Conservation (phyloP, 2,113 vertebrate species). For the Scalopus aquaticus region DNA sequence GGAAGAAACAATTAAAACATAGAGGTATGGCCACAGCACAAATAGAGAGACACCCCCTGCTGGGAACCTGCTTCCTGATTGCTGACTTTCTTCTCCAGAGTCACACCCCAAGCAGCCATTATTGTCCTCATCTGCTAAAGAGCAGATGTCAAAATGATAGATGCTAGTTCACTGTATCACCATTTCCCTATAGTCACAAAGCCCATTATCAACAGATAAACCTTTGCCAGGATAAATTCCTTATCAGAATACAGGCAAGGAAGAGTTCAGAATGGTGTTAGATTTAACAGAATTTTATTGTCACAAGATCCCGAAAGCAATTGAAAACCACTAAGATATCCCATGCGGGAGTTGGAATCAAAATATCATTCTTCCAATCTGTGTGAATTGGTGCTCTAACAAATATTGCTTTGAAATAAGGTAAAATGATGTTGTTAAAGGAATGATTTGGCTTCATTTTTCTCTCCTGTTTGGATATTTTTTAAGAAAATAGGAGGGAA, state of each 20-base stretch:
- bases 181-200: slow-evolving; percentile 71
- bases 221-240: slow-evolving; percentile 67
- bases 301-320: slow-evolving; percentile 63
- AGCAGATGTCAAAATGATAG: slow-evolving; percentile 71
- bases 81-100: slow-evolving; percentile 30
- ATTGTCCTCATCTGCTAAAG: slow-evolving; percentile 67
- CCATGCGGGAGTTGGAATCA: slow-evolving; percentile 34
- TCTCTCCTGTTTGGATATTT: background rate
- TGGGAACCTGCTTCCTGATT: background rate
- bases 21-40: background rate
- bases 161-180: slow-evolving; percentile 63
- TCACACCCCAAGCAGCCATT: slow-evolving; percentile 59
- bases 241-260: slow-evolving; percentile 73
- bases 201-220: slow-evolving; percentile 79
- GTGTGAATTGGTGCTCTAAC: background rate
- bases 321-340: slow-evolving; percentile 27
- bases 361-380: slow-evolving; percentile 52
- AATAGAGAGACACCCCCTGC: background rate
- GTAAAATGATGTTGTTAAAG: slow-evolving; percentile 37
- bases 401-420: slow-evolving; percentile 55
- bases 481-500: background rate
- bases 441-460: slow-evolving; percentile 41
- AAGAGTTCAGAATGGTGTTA: slow-evolving; percentile 73
- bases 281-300: slow-evolving; percentile 66
- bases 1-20: background rate